A percentile compares a stretch with the other conserved stretches of the same genome.
Evolutionary conservation across 2,888 invertebrate species (phyloP).

Genomic region (Digitonthophagus gazella): DNA sequence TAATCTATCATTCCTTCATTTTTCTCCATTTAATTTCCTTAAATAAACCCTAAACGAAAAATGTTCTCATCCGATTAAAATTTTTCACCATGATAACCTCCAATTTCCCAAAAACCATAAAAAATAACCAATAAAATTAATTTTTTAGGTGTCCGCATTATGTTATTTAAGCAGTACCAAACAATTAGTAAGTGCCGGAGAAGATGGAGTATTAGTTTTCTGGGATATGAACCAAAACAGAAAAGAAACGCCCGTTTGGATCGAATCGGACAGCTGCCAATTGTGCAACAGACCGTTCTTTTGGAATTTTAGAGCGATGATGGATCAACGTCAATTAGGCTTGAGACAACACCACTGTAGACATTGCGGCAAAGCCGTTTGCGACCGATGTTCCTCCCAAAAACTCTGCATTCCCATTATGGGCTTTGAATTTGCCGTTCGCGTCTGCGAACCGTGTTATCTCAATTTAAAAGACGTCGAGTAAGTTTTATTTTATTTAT

Average conservation of each 20-base stretch:
- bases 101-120: neutral
- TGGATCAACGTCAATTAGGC: slow-evolving; percentile 92
- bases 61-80: neutral
- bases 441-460: slow-evolving; percentile 92
- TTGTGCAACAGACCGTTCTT: slow-evolving; percentile 95
- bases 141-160: slow-evolving; percentile 77
- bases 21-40: neutral
- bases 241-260: slow-evolving; percentile 94
- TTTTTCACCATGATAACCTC: neutral
- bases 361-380: slow-evolving; percentile 93
- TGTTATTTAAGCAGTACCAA: slow-evolving; percentile 79
- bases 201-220: slow-evolving; percentile 87
- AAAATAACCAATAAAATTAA: neutral
- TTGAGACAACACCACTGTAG: slow-evolving; percentile 89
- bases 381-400: slow-evolving; percentile 87
- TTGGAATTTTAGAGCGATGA: slow-evolving; percentile 98
- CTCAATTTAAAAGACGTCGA: slow-evolving; percentile 79
- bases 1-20: neutral
- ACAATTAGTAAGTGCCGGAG: slow-evolving; percentile 84
- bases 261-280: slow-evolving; percentile 91
- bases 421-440: slow-evolving; percentile 97
- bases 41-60: too few relatives aligned
- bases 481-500: slow-evolving; percentile 59
- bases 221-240: slow-evolving; percentile 92
- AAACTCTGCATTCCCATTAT: slow-evolving; percentile 88